Conservation (phyloP, 2,888 invertebrate species). For the Eupsilia transversa region DNA sequence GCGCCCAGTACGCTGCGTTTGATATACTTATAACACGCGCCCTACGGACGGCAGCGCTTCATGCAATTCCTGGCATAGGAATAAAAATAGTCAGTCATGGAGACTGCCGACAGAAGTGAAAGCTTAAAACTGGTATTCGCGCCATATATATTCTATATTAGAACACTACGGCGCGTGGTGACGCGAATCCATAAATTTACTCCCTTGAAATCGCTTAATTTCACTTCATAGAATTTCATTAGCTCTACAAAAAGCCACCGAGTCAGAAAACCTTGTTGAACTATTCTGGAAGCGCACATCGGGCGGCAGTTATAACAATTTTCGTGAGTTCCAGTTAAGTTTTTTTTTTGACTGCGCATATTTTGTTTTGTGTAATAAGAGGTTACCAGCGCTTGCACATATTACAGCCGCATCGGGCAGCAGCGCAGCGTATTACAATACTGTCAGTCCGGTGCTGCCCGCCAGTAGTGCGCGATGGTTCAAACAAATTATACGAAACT, state of each 20-base stretch:
- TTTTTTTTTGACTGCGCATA: neutral
- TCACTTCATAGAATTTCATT: neutral
- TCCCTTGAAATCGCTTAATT: too few relatives aligned
- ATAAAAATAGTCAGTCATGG: too few relatives aligned
- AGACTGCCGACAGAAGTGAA: too few relatives aligned
- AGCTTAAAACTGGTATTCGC: too few relatives aligned
- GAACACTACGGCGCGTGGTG: too few relatives aligned
- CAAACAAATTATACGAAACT: neutral
- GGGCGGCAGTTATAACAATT: neutral
- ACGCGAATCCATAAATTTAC: too few relatives aligned
- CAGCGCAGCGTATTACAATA: slow-evolving; percentile 6
- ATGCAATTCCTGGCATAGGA: neutral
- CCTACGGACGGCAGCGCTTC: neutral
- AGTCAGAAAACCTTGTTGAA: neutral
- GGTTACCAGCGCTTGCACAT: neutral
- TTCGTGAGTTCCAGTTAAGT: neutral
- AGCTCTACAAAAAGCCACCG: neutral
- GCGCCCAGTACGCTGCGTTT: neutral
- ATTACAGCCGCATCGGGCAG: neutral
- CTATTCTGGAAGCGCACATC: neutral
- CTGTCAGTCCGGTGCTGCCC: neutral
- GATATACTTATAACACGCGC: neutral
- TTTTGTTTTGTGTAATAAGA: neutral
- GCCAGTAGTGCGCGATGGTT: neutral
- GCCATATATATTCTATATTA: too few relatives aligned